These are phyloP conservation scores for Cataglyphis cursor DNA, from an alignment of 2,888 invertebrate genomes.

Conservation along the genomic window DNA sequence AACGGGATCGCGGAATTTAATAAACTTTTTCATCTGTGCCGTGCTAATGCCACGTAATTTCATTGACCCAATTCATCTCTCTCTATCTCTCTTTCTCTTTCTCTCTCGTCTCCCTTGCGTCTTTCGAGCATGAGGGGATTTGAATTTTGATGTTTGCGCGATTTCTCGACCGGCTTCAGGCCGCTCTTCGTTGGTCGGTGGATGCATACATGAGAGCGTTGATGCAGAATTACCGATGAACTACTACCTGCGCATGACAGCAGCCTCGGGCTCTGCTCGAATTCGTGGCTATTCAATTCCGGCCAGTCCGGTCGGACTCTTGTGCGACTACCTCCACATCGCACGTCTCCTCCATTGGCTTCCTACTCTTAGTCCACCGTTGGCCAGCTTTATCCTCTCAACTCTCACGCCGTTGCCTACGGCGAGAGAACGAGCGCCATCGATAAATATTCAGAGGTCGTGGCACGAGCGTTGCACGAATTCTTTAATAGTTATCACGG, in stretches of 20 bases:
- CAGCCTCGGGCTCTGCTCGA: constrained; percentile 74
- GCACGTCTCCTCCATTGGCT: constrained; percentile 44
- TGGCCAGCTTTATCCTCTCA: constrained; percentile 39
- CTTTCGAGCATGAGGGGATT: constrained; percentile 1
- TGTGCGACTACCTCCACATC: constrained; percentile 62
- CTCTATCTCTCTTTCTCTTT: neutral
- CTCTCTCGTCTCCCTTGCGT: neutral
- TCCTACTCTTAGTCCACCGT: constrained; percentile 19
- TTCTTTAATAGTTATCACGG: constrained; percentile 33
- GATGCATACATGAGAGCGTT: constrained; percentile 56
- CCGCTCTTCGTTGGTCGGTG: constrained; percentile 1
- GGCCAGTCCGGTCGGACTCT: constrained; percentile 65
- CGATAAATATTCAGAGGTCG: constrained; percentile 77
- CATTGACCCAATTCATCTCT: constrained; percentile 5
- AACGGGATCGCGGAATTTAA: constrained; percentile 47
- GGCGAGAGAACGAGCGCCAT: constrained; percentile 44
- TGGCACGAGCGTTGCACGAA: constrained; percentile 40
- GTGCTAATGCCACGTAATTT: neutral
- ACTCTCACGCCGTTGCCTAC: constrained; percentile 57
- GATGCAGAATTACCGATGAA: constrained; percentile 70
- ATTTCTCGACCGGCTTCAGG: neutral
- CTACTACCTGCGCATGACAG: constrained; percentile 79
- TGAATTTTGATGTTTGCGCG: constrained; percentile 35
- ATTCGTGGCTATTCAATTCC: constrained; percentile 80
- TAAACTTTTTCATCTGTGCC: constrained; percentile 33